Evolutionary conservation across 1,140 invertebrate genomes (phyloP).

Genomic region (Macrostomum lignano): DNA sequence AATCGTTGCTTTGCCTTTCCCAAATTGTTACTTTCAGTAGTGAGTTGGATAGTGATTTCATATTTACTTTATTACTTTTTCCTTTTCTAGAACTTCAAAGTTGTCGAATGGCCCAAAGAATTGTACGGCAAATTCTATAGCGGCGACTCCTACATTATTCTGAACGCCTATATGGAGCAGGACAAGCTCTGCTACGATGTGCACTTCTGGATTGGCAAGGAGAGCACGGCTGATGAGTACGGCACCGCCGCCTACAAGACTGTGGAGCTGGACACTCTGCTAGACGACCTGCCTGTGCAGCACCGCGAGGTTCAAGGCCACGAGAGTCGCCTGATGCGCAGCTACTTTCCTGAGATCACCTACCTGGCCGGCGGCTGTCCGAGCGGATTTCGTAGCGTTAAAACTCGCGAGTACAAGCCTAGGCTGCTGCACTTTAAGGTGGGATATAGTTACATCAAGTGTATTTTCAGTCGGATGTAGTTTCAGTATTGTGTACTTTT

Average conservation of each 20-base stretch:
- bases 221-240: conserved; percentile 35
- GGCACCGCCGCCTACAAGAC: conserved; percentile 50
- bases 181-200: conserved; percentile 9
- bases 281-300: conserved; percentile 41
- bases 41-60: no score
- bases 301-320: conserved; percentile 51
- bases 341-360: conserved; percentile 43
- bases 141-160: conserved; percentile 46
- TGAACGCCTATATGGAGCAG: conserved; percentile 3
- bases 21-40: no score
- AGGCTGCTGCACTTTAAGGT: conserved; percentile 10
- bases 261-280: conserved; percentile 49
- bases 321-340: conserved; percentile 39
- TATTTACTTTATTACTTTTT: no score
- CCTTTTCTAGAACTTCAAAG: no score
- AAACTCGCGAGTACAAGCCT: conserved; percentile 3
- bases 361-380: neutral
- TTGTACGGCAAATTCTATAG: conserved; percentile 50
- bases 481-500: no score
- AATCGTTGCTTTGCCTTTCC: no score
- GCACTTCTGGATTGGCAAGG: conserved; percentile 11
- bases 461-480: no score
- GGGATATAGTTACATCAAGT: conserved; percentile 11
- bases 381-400: conserved; percentile 1
- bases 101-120: no score